Percentiles rank a stretch among this genome's conserved stretches.
These are phyloP conservation scores for Tauraco hartlaubi DNA, from an alignment of 2,797 vertebrate genomes.

Conservation along the genomic window DNA sequence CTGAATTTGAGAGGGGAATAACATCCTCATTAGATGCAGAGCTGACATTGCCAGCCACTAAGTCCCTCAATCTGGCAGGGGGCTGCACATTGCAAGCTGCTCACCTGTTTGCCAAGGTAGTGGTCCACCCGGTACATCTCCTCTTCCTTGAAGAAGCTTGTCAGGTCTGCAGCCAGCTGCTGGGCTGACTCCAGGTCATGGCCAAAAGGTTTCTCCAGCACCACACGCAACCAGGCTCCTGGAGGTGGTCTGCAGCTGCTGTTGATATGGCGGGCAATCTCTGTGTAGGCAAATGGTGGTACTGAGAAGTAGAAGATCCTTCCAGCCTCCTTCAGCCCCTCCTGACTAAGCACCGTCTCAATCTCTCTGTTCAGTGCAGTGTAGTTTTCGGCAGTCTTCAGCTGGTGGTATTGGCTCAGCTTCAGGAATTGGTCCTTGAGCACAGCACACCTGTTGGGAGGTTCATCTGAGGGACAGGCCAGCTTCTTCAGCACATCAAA, in stretches of 20 bases:
- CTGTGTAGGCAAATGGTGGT: slow-evolving; percentile 90
- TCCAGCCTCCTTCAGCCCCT: slow-evolving; percentile 87
- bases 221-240: slow-evolving; percentile 90
- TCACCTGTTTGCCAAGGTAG: slow-evolving; percentile 97
- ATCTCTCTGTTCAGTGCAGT: slow-evolving; percentile 83
- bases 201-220: slow-evolving; percentile 97
- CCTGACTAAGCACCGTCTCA: slow-evolving; percentile 74
- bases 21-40: rapidly evolving
- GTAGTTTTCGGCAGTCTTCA: slow-evolving; percentile 87
- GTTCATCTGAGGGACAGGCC: slow-evolving; percentile 80
- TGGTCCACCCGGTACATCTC: slow-evolving; percentile 98
- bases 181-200: slow-evolving; percentile 90
- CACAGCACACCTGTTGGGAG: slow-evolving; percentile 82
- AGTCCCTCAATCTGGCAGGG: not conserved
- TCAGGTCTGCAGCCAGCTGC: slow-evolving; percentile 84
- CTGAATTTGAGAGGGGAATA: not conserved
- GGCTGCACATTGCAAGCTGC: not conserved
- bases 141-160: slow-evolving; percentile 87
- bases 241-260: slow-evolving; percentile 85
- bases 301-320: slow-evolving; percentile 96
- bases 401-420: slow-evolving; percentile 87
- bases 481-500: slow-evolving; percentile 88
- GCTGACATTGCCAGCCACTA: not conserved
- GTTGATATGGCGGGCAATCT: slow-evolving; percentile 89
- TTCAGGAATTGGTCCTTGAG: slow-evolving; percentile 91